Conservation (phyloP, 1,140 invertebrate species). For the Lethrus apterus region DNA sequence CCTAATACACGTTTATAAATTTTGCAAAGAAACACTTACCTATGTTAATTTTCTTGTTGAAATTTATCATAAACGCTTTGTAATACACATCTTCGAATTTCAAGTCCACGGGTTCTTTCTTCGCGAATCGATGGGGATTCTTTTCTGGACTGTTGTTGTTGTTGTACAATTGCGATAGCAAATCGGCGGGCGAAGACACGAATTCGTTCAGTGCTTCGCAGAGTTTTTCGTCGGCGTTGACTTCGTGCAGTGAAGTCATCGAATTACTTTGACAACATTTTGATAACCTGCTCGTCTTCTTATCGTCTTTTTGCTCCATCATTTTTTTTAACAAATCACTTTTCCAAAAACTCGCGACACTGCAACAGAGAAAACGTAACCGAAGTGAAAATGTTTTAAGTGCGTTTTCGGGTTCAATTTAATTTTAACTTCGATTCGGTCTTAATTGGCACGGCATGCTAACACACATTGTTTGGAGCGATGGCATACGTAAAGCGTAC, state of each 20-base stretch:
- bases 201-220: slow-evolving; percentile 3
- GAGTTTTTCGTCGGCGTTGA: neutral
- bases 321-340: too few species aligned
- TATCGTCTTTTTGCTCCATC: too few species aligned
- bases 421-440: too few species aligned
- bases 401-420: too few species aligned
- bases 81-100: slow-evolving; percentile 5
- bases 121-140: neutral
- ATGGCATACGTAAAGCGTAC: too few species aligned
- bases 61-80: neutral
- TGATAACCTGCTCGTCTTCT: neutral
- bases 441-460: too few species aligned
- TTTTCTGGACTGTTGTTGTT: neutral
- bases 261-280: slow-evolving; percentile 7
- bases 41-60: neutral
- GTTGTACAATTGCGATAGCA: neutral
- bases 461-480: too few species aligned
- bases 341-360: too few species aligned
- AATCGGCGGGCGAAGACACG: neutral
- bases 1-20: too few species aligned
- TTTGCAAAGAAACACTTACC: too few species aligned
- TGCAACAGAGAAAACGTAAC: too few species aligned
- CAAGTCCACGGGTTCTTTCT: slow-evolving; percentile 2
- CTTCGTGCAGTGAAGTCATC: neutral
- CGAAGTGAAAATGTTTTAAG: too few species aligned